Evolutionary conservation across 2,888 invertebrate species (phyloP).

Genomic region (Norana najaformis): DNA sequence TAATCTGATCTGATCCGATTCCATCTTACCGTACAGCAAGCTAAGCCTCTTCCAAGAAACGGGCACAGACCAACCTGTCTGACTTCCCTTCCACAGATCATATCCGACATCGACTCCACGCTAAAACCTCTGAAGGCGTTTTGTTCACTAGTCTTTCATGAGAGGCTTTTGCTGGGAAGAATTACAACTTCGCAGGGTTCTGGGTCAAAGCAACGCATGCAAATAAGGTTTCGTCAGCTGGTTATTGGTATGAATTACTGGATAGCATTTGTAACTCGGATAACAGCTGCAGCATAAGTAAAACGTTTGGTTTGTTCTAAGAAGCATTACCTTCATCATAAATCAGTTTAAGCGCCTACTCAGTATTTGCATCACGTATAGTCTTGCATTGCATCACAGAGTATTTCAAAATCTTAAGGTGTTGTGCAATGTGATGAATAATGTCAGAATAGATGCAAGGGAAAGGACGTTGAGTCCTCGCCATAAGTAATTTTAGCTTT

Average conservation of each 20-base stretch:
- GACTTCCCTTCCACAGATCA: background rate
- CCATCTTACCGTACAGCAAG: background rate
- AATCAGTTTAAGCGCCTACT: background rate
- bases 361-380: background rate
- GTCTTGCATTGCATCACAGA: background rate
- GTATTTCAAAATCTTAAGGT: background rate
- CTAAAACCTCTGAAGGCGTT: too few relatives aligned
- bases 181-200: background rate
- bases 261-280: slow-evolving; percentile 6
- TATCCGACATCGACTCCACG: background rate
- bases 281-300: background rate
- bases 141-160: background rate
- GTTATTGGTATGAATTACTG: background rate
- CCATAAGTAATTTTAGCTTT: too few relatives aligned
- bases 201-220: background rate
- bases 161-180: background rate
- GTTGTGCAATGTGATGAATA: background rate
- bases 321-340: background rate
- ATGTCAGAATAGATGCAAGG: background rate
- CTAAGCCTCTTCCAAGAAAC: background rate
- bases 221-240: background rate
- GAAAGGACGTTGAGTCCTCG: background rate
- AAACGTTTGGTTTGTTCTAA: background rate
- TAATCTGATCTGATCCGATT: background rate
- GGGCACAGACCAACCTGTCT: background rate